phyloP scores from a whole-genome alignment of 2,888 invertebrate genomes.

The Sialis fuliginosa region DNA sequence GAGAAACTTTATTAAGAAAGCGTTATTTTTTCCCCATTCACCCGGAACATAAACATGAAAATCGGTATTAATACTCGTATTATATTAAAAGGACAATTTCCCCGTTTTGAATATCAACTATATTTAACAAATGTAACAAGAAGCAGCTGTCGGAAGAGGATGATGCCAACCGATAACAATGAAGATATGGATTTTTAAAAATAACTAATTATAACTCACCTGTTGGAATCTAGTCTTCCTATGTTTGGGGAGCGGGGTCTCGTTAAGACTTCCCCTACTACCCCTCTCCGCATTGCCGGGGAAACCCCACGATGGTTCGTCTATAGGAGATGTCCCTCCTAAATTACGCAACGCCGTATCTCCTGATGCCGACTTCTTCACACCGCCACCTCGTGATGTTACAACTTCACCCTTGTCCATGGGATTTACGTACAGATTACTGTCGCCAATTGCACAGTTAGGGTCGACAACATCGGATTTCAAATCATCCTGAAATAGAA shows the following conservation, averaged over 20 bases:
- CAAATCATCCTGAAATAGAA: conserved; percentile 21
- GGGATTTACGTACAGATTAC: conserved; percentile 79
- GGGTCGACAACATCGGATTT: conserved; percentile 25
- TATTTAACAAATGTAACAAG: no score
- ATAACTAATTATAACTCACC: conserved; percentile 24
- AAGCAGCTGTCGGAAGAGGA: no score
- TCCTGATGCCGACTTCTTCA: conserved; percentile 67
- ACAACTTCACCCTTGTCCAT: conserved; percentile 42
- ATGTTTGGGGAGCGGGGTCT: conserved; percentile 57
- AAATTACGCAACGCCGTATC: conserved; percentile 53
- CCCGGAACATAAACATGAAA: no score
- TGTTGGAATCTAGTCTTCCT: conserved; percentile 76
- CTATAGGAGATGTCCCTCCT: conserved; percentile 34
- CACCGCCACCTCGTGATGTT: conserved; percentile 28
- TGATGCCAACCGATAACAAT: no score
- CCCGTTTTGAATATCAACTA: no score
- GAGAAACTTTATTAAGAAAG: no score
- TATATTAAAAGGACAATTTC: no score
- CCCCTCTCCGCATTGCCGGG: conserved; percentile 25
- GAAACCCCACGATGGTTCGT: conserved; percentile 31
- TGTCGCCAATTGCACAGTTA: conserved; percentile 37
- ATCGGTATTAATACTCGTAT: no score
- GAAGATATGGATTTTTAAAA: no score
- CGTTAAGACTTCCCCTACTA: conserved; percentile 42
- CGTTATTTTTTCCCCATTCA: no score